Conservation (phyloP, 2,888 invertebrate genomes). For the Mythimna ferrago region DNA sequence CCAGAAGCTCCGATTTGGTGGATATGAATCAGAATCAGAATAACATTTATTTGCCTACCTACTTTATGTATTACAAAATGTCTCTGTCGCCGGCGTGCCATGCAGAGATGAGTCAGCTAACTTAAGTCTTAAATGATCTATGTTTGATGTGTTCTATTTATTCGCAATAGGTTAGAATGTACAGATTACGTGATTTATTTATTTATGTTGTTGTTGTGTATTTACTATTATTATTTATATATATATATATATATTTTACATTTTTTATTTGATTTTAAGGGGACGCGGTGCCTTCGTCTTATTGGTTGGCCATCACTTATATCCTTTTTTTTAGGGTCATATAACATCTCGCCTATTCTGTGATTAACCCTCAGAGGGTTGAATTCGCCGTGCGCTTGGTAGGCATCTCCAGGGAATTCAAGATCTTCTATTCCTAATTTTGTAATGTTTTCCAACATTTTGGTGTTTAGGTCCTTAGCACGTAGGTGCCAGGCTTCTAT, state of each 20-base stretch:
- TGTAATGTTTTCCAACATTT: not conserved
- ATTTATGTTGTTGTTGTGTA: not conserved
- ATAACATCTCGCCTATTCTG: conserved; percentile 4
- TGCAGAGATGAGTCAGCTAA: no score
- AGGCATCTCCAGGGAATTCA: no score
- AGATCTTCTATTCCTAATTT: conserved; percentile 17
- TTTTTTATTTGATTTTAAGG: not conserved
- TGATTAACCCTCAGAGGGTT: conserved; percentile 4
- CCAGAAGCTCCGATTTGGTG: no score
- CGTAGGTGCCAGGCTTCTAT: no score
- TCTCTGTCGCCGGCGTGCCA: not conserved
- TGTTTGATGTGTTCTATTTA: not conserved
- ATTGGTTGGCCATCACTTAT: conserved; percentile 10
- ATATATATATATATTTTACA: no score
- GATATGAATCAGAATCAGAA: no score
- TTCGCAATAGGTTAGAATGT: not conserved
- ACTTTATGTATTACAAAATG: not conserved
- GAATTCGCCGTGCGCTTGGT: no score
- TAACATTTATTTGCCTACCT: not conserved
- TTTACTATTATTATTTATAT: no score
- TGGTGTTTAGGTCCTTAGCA: no score
- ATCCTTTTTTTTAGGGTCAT: conserved; percentile 21
- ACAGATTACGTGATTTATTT: not conserved
- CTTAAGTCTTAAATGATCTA: no score
- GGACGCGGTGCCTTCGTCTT: not conserved